These are phyloP conservation scores for Drosophila kohkoa DNA, from an alignment of 1,140 invertebrate species.

Conservation along the genomic window DNA sequence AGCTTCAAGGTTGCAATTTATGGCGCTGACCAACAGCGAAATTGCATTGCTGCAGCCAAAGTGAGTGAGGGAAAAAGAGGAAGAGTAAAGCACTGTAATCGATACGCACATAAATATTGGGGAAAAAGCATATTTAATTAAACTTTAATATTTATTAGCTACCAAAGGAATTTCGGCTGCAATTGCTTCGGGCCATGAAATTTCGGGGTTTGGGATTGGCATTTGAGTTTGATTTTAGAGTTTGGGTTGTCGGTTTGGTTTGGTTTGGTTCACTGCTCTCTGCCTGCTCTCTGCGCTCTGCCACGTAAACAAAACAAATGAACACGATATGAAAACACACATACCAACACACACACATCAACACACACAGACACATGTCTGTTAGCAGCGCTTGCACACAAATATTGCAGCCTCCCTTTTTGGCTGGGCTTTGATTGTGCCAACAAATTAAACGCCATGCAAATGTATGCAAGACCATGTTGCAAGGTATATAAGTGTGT, in stretches of 20 bases:
- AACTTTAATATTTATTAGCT: constrained; percentile 83
- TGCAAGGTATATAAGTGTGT: neutral
- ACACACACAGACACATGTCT: constrained; percentile 32
- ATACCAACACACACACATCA: constrained; percentile 13
- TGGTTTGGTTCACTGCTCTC: constrained; percentile 29
- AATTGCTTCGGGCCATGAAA: constrained; percentile 53
- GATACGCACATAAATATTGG: constrained; percentile 77
- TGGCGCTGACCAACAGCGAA: constrained; percentile 74
- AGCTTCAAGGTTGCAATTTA: constrained; percentile 81
- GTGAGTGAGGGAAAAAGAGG: neutral
- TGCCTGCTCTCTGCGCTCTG: constrained; percentile 18
- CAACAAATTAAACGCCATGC: constrained; percentile 76
- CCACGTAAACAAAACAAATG: constrained; percentile 56
- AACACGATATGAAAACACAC: constrained; percentile 57
- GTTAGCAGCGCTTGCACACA: constrained; percentile 43
- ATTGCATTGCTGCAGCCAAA: constrained; percentile 61
- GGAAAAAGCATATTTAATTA: constrained; percentile 81
- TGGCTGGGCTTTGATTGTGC: constrained; percentile 56
- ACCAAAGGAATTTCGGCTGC: constrained; percentile 69
- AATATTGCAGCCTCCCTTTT: constrained; percentile 38
- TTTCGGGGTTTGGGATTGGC: constrained; percentile 23
- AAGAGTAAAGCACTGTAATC: constrained; percentile 36
- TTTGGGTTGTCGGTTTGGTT: neutral
- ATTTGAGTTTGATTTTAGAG: neutral
- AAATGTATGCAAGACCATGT: constrained; percentile 46